phyloP scores from a whole-genome alignment of 2,113 vertebrate genomes.

The Myotis yumanensis region DNA sequence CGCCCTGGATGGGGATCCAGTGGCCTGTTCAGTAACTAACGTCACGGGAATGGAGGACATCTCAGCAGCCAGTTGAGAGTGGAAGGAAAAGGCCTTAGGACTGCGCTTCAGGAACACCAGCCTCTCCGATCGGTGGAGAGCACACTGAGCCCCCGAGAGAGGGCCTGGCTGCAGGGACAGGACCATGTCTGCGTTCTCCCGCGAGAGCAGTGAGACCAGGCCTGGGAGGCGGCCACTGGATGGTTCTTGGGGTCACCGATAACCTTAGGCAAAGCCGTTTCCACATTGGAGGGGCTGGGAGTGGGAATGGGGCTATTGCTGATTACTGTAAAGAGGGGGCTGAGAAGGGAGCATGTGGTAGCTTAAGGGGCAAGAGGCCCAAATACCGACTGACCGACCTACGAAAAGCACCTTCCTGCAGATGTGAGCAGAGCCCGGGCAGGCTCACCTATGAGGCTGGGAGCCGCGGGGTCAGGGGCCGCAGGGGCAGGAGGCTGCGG shows the following conservation, averaged over 20 bases:
- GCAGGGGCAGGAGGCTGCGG: too few species aligned
- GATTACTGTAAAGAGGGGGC: neutral
- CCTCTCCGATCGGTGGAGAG: neutral
- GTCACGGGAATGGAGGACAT: neutral
- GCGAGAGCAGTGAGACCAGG: neutral
- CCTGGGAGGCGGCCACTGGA: neutral
- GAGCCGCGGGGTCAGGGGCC: neutral
- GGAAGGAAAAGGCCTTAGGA: neutral
- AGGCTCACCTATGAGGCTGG: neutral
- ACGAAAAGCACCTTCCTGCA: neutral
- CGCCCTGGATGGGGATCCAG: neutral
- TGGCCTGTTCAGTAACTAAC: neutral
- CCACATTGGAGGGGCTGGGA: neutral
- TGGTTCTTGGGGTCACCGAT: neutral
- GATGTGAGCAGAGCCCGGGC: neutral
- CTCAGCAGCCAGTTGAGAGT: neutral
- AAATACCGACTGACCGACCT: neutral
- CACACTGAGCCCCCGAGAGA: too few species aligned
- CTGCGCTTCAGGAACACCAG: neutral
- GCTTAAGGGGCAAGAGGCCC: neutral
- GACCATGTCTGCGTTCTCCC: neutral
- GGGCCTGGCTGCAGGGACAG: too few species aligned
- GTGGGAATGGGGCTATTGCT: neutral
- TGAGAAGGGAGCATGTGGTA: neutral
- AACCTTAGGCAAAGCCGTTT: neutral